Evolutionary conservation across 2,797 vertebrate genomes (phyloP).

Genomic region (Melopsittacus undulatus): DNA sequence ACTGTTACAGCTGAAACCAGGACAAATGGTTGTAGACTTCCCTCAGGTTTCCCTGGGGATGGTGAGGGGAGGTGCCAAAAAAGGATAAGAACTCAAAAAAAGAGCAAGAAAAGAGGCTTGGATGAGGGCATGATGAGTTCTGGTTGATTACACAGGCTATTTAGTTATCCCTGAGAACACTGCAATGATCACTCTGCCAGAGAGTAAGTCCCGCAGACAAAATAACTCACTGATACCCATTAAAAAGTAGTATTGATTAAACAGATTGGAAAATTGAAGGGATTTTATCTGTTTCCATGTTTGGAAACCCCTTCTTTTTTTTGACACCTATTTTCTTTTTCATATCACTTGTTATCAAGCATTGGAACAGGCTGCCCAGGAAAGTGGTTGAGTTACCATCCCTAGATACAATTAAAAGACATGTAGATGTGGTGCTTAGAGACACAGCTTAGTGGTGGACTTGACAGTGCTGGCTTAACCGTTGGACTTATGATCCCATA

Average conservation of each 20-base stretch:
- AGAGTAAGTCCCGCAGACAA: background rate
- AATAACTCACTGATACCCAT: background rate
- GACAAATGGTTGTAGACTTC: background rate
- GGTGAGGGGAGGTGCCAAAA: background rate
- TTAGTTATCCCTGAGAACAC: background rate
- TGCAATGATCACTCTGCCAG: background rate
- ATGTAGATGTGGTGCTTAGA: background rate
- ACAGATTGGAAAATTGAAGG: background rate
- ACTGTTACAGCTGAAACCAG: background rate
- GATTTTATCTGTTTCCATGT: background rate
- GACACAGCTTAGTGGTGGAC: background rate
- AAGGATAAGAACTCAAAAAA: background rate
- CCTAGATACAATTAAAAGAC: background rate
- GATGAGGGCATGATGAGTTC: background rate
- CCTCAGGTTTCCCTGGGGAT: background rate
- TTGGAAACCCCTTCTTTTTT: background rate
- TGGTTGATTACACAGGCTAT: background rate
- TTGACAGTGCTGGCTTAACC: background rate
- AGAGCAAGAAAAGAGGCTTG: background rate
- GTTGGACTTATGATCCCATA: background rate
- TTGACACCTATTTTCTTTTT: background rate
- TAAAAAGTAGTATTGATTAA: background rate
- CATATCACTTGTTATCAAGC: background rate
- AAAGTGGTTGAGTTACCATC: background rate
- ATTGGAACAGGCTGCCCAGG: background rate